Evolutionary conservation across 2,797 vertebrate genomes (phyloP), one percentile per base, ranked within the genome.

Genomic region (Pangasius mekongensis): DNA sequence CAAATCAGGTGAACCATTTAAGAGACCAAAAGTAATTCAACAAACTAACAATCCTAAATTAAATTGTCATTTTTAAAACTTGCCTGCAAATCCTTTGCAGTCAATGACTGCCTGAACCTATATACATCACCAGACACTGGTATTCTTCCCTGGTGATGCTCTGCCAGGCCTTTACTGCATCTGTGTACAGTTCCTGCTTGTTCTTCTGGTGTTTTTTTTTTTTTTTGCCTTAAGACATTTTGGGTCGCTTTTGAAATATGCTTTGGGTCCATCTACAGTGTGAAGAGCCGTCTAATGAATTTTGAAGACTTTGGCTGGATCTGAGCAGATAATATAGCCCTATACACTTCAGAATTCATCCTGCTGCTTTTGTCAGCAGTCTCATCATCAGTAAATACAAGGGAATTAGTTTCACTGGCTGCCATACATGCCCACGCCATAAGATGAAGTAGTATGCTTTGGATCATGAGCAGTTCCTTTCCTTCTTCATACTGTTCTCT

Each of bases 1-100:
- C 64, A 87, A 87, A 90, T 73, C 64, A 54, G 62, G 39, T 86
- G 78, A 86, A 52, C 47, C 8, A 52, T 52, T 52, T 52, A 52
- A 52, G 11, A 52, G 49, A 52, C 56, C 43, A 43, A 49, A 76
- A 47, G 20, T n/a, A 49, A 27, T 27, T 47, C 9, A 2, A 47
- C 24, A 76, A 76, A 13, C 22, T 49, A 76, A 14, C 43, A 27
- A 73, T 77, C 11, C 3, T 27, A 49, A 52, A n/a, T 49, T 24
- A 10, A 24, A 22, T 8, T 33, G 7, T 39, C 18, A 9, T 39
- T 80, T 80, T 36, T 39, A 22, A 81, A 39, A 58, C 22, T 62
- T 58, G 24, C 13, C 43, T 43, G 4, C 22, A 82, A n/a, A 62
- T 64, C 13, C 80, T 83, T 36, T 39, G 56, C 36, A 24, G 2